phyloP scores from a whole-genome alignment of 2,113 vertebrate genomes.

The Platichthys stellatus region DNA sequence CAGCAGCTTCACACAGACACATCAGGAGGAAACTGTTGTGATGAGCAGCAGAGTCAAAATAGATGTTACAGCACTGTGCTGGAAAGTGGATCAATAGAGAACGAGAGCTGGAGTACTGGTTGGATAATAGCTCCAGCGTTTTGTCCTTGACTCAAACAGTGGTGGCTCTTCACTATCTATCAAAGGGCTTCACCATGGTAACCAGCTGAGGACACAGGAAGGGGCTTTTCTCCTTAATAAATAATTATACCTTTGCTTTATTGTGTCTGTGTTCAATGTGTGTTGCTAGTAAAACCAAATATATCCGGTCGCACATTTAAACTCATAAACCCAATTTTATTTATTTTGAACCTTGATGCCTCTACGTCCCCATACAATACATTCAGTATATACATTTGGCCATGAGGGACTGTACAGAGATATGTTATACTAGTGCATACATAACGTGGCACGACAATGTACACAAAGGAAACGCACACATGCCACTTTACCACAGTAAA shows the following conservation, averaged over 20 bases:
- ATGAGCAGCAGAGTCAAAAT: neutral
- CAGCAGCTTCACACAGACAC: no score
- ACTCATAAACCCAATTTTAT: constrained; percentile 80
- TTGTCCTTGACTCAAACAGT: constrained; percentile 67
- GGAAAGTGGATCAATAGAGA: constrained; percentile 67
- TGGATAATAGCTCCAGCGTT: constrained; percentile 44
- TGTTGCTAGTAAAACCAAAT: neutral
- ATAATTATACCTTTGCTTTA: no score
- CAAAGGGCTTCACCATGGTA: no score
- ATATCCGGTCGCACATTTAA: constrained; percentile 26
- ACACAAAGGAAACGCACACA: constrained; percentile 72
- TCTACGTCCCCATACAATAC: constrained; percentile 81
- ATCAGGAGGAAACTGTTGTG: no score
- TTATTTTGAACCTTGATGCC: constrained; percentile 78
- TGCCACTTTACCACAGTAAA: constrained; percentile 66
- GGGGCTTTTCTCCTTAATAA: no score
- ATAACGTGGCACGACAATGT: constrained; percentile 71
- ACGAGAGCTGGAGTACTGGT: constrained; percentile 43
- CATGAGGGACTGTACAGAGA: constrained; percentile 81
- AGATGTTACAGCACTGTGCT: constrained; percentile 13
- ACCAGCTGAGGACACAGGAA: no score
- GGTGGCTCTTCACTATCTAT: constrained; percentile 41
- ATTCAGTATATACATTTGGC: constrained; percentile 88
- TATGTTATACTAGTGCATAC: constrained; percentile 83
- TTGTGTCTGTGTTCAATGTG: no score